Percentiles rank a stretch among this genome's conserved stretches.
phyloP scores from a whole-genome alignment of 2,797 vertebrate genomes.

The Apogon hyalosoma region DNA sequence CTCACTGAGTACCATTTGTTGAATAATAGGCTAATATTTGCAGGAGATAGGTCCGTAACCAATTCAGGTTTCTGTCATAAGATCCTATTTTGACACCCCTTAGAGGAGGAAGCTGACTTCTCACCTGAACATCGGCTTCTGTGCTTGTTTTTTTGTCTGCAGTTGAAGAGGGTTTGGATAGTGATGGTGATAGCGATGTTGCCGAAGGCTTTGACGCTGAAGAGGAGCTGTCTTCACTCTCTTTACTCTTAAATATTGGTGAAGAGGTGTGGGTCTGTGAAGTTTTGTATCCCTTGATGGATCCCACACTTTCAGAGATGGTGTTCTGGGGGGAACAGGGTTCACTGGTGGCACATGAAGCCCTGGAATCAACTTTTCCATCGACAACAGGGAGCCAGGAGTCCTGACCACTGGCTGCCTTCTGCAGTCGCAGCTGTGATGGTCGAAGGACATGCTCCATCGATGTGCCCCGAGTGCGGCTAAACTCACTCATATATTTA shows the following conservation, averaged over 20 bases:
- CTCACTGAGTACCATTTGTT: neutral
- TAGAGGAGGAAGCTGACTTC: neutral
- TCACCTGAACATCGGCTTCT: conserved; percentile 80
- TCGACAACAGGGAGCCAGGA: conserved; percentile 62
- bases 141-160: conserved; percentile 54
- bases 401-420: conserved; percentile 57
- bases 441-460: conserved; percentile 90
- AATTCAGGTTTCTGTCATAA: neutral
- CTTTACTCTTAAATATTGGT: conserved; percentile 60
- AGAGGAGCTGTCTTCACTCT: conserved; percentile 46
- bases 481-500: conserved; percentile 80
- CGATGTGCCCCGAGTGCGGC: conserved; percentile 84
- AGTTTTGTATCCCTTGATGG: conserved; percentile 70
- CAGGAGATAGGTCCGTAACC: neutral
- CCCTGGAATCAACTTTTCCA: conserved; percentile 63
- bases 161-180: conserved; percentile 55
- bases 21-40: neutral
- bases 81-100: neutral
- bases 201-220: conserved; percentile 53
- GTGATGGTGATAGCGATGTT: conserved; percentile 46
- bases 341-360: conserved; percentile 64
- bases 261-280: conserved; percentile 59
- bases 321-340: conserved; percentile 79
- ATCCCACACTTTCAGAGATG: conserved; percentile 57
- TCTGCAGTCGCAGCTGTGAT: conserved; percentile 86